Evolutionary conservation across 2,113 vertebrate genomes (phyloP), one percentile per base, ranked within the genome.

Genomic region (Strix uralensis): DNA sequence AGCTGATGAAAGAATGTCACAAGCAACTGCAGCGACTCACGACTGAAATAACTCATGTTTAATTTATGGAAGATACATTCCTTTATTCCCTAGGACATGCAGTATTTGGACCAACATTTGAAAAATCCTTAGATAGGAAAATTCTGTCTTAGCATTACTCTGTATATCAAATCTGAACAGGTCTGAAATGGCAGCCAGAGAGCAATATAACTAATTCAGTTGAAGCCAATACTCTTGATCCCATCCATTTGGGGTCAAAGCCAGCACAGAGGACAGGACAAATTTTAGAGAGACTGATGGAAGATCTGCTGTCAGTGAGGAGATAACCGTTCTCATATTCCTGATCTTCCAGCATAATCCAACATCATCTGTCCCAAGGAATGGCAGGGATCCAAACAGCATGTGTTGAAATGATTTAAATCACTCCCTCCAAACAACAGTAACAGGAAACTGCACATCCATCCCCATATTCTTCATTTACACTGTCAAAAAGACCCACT

Each of bases 351-450:
- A 0, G 57, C 61, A 38, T 87, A 72, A 87, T 52, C 52, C 36
- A 59, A 5, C 52, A 63, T 84, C 83, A 81, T 86, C 67, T 88
- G 58, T 88, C 80, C 19, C 9, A 57, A 18, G 12, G 62, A 22
- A 79, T 49, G 70, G 66, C 86, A 92, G 61, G 17, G 52, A 81
- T 94, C 73, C 94, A 96, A 79, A 84, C 0, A 2, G 57, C 81
- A 59, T 12, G 36, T 75, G 65, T 44, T 82, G 78, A 94, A 84
- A 95, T 79, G 5, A 92, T 94, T 94, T 75, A 95, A 79, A 87
- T 65, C 11, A 44, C 67, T 89, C 80, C 16, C 30, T 69, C 40
- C 65, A 75, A 94, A 87, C 23, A 89, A 55, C 65, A 81, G 65
- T 61, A 87, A 72, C 30, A 91, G 61, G 30, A 92, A 90, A 94